A percentile compares a stretch with the other conserved stretches of the same genome.
These are phyloP conservation scores for Pempheris klunzingeri DNA, from an alignment of 2,797 vertebrate genomes.

Conservation along the genomic window DNA sequence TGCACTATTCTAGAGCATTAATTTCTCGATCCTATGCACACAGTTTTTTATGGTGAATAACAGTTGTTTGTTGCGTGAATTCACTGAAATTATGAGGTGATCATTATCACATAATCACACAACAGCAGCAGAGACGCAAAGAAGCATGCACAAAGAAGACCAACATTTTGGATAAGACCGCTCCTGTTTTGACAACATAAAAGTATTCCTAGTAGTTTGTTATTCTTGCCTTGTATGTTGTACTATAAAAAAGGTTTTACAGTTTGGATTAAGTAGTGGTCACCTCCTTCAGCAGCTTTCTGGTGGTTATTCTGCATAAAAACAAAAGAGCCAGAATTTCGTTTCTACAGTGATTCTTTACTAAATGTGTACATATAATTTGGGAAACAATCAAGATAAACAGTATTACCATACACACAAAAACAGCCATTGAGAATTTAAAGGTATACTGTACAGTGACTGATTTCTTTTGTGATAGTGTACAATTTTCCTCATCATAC, in stretches of 20 bases:
- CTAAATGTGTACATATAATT: slow-evolving; percentile 9
- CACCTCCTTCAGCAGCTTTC: too few relatives aligned
- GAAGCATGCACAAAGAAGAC: neutral
- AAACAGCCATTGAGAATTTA: slow-evolving; percentile 71
- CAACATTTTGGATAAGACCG: neutral
- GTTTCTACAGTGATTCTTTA: slow-evolving; percentile 33
- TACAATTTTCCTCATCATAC: slow-evolving; percentile 71
- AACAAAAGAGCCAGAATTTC: neutral
- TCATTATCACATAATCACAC: neutral
- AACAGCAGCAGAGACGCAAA: neutral
- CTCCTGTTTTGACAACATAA: neutral
- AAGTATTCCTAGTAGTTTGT: neutral
- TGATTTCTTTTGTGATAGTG: slow-evolving; percentile 61
- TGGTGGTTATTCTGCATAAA: neutral
- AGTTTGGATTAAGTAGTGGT: too few relatives aligned
- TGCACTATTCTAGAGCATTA: neutral
- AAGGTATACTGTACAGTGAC: slow-evolving; percentile 58
- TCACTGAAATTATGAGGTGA: neutral
- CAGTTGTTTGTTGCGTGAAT: neutral
- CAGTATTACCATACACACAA: slow-evolving; percentile 37
- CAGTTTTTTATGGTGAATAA: neutral
- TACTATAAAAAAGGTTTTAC: neutral
- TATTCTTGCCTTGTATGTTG: neutral
- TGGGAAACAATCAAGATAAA: slow-evolving; percentile 26
- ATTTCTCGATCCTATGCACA: neutral